Base-by-base conservation (phyloP, 2,888 invertebrate genomes). In the Drosophila percnosoma region DNA sequence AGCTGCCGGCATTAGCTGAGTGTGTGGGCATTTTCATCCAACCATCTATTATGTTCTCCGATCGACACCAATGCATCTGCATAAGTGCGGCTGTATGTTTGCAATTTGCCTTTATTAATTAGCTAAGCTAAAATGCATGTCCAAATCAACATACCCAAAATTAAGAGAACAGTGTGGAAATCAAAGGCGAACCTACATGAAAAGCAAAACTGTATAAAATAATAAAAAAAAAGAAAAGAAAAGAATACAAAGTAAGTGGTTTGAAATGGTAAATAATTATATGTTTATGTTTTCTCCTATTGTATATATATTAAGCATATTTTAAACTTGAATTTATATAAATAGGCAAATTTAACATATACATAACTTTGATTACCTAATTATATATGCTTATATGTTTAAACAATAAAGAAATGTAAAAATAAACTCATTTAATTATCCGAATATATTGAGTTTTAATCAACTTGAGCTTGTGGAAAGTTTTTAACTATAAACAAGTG, bases 1-100 rank as follows among this genome's bases (percentile, higher is more conserved):
- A 62, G 77, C 92, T 1, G 90, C 92, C 10, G 92, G 93, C 5
- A 87, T 93, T 34, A 93, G 93, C 89, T 93, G 93, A 93, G 91
- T 91, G 79, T 84, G 54, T 36, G 63, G 71, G 54, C 82, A 73
- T 59, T 62, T 88, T 69, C 85, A 82, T 71, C 82, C 81, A 59
- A 62, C 68, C 36, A 66, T 79, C 48, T 71, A 67, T 31, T 76
- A 63, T 49, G 68, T 72, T 62, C 73, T 88, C 49, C 86, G 83
- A 60, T 80, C 80, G 65, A 75, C 85, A 65, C 62, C 78, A 10
- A 68, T 79, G 45, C 8, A 24, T 51, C 70, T 73, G 7, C 68
- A 83, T 2, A 84, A 82, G 66, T 84, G 78, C 48, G 81, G 81
- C 57, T 90, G 78, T 68, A 82, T 84, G 77, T 81, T 91, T 71